phyloP scores from a whole-genome alignment of 53 echinoderm and acorn worm genomes.

The Holothuria leucospilota region DNA sequence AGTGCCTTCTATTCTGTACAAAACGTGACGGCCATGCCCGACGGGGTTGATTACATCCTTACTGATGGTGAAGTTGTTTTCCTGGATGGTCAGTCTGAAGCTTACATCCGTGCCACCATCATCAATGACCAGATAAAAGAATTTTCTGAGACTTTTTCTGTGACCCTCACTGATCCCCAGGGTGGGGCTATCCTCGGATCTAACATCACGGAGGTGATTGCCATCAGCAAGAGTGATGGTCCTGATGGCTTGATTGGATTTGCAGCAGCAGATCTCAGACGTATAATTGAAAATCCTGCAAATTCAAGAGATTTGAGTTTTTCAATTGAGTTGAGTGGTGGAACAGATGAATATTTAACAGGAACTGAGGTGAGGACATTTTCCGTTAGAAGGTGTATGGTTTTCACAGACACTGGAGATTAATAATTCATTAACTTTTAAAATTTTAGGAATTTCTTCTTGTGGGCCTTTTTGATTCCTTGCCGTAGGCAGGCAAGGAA shows the following conservation, averaged over 20 bases:
- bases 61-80: conserved; percentile 83
- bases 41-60: conserved; percentile 90
- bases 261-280: conserved; percentile 66
- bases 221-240: conserved; percentile 96
- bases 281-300: conserved; percentile 83
- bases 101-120: conserved; percentile 81
- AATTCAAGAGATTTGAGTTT: conserved; percentile 69
- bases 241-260: conserved; percentile 66
- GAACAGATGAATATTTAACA: conserved; percentile 47
- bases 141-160: conserved; percentile 87
- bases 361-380: conserved; percentile 17
- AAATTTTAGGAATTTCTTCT: no score
- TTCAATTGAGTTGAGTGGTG: conserved; percentile 87
- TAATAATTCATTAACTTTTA: no score
- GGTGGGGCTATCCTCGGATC: conserved; percentile 90
- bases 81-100: conserved; percentile 82
- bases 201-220: conserved; percentile 76
- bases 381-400: no score
- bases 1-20: conserved; percentile 73
- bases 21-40: conserved; percentile 79
- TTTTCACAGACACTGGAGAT: no score
- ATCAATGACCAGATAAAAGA: conserved; percentile 95
- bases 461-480: no score
- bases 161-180: conserved; percentile 69
- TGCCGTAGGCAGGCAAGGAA: no score